Percentiles rank a stretch among this genome's conserved stretches.
Evolutionary conservation across 2,797 vertebrate species (phyloP).

Genomic region (Enteromius trimaculatus): DNA sequence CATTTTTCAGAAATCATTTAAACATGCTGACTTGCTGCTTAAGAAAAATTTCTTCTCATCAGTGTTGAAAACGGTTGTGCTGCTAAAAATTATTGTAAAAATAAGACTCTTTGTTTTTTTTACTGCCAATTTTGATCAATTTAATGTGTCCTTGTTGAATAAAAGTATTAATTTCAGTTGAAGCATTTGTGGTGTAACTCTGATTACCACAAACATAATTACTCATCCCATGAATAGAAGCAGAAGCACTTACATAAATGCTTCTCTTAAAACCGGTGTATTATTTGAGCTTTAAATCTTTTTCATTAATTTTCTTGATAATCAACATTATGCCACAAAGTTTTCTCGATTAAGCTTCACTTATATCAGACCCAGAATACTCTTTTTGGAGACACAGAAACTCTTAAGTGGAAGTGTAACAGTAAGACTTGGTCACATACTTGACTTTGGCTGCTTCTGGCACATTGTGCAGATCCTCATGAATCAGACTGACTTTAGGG

Average conservation of each 20-base stretch:
- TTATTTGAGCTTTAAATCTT: background rate
- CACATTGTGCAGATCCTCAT: slow-evolving; percentile 82
- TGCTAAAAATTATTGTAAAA: background rate
- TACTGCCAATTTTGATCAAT: background rate
- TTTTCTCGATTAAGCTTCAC: background rate
- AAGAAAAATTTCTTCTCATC: background rate
- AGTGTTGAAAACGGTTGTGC: background rate
- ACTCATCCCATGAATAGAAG: background rate
- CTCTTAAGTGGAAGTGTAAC: background rate
- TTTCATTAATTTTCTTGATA: background rate
- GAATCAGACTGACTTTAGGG: slow-evolving; percentile 81
- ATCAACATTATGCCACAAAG: background rate
- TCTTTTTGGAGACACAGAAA: background rate
- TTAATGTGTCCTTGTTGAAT: background rate
- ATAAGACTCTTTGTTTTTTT: background rate
- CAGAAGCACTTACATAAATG: background rate
- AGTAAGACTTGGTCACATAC: slow-evolving; percentile 70
- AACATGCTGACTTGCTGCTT: background rate
- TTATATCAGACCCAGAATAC: background rate
- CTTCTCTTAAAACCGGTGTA: background rate
- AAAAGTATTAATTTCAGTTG: background rate
- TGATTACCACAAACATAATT: background rate
- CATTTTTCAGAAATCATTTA: background rate
- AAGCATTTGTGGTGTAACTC: background rate
- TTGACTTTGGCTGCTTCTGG: slow-evolving; percentile 88